phyloP scores from a whole-genome alignment of 2,888 invertebrate genomes.

The Acronicta aceris region DNA sequence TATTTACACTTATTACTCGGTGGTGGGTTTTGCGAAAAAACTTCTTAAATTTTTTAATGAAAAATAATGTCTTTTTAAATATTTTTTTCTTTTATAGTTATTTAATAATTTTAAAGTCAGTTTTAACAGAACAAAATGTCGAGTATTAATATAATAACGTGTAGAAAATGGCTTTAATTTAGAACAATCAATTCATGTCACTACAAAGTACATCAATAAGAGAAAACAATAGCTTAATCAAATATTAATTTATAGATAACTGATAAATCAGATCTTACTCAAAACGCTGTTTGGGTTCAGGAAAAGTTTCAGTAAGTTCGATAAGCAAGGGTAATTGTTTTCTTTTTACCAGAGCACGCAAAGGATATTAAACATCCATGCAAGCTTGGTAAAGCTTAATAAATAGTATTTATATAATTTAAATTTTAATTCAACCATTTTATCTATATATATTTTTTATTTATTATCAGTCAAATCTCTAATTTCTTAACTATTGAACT shows the following conservation, averaged over 20 bases:
- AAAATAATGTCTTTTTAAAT: constrained; percentile 55
- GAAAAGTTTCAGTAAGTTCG: constrained; percentile 24
- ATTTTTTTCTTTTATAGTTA: constrained; percentile 17
- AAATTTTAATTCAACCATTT: no score
- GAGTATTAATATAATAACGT: constrained; percentile 43
- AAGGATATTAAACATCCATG: no score
- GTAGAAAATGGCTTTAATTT: constrained; percentile 34
- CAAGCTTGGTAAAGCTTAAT: no score
- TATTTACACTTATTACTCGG: constrained; percentile 60
- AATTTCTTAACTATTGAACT: no score
- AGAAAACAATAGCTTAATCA: constrained; percentile 40
- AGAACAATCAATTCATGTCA: constrained; percentile 30
- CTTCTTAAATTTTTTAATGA: constrained; percentile 35
- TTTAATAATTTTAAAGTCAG: constrained; percentile 27
- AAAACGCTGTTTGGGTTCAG: constrained; percentile 14
- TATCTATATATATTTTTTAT: no score
- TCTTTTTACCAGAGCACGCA: no score
- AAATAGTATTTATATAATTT: no score
- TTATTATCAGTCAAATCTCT: no score
- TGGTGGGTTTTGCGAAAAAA: constrained; percentile 52
- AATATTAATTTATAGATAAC: constrained; percentile 41
- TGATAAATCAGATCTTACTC: constrained; percentile 53
- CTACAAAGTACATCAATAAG: constrained; percentile 41
- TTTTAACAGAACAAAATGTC: constrained; percentile 32
- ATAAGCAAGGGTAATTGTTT: background rate